Percentiles rank a stretch among this genome's conserved stretches.
These are phyloP conservation scores for Calycopis cecrops DNA, from an alignment of 1,140 invertebrate genomes.

Conservation along the genomic window DNA sequence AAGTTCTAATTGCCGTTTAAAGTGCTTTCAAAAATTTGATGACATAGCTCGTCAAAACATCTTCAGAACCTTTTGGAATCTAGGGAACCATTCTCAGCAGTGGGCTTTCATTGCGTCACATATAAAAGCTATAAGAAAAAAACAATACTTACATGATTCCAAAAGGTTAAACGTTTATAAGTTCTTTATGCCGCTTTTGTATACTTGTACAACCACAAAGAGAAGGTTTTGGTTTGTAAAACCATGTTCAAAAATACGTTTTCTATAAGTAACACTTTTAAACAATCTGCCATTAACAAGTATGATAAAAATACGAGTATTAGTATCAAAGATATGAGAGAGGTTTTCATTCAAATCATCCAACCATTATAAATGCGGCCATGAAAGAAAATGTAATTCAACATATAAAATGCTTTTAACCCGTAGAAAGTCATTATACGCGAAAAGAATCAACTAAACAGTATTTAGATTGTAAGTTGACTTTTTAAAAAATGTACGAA, in stretches of 20 bases:
- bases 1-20: constrained; percentile 21
- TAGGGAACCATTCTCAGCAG: constrained; percentile 16
- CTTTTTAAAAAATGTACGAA: neutral
- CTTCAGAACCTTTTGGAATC: constrained; percentile 22
- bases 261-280: too few relatives aligned
- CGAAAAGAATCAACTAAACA: constrained; percentile 5
- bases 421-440: neutral
- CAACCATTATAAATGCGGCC: neutral
- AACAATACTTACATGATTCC: constrained; percentile 14
- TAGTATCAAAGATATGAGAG: neutral
- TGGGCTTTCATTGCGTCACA: constrained; percentile 21
- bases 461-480: constrained; percentile 6
- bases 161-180: constrained; percentile 2
- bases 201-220: neutral
- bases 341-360: neutral
- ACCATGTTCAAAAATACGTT: too few relatives aligned
- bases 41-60: constrained; percentile 18
- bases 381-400: constrained; percentile 4
- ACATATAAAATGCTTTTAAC: neutral
- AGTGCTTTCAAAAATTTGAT: constrained; percentile 27
- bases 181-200: neutral
- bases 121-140: constrained; percentile 20
- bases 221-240: constrained; percentile 1
- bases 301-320: neutral
- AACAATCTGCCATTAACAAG: too few relatives aligned